These are phyloP conservation scores for Micoletzkya japonica DNA, from an alignment of 2,888 invertebrate genomes.

Conservation along the genomic window DNA sequence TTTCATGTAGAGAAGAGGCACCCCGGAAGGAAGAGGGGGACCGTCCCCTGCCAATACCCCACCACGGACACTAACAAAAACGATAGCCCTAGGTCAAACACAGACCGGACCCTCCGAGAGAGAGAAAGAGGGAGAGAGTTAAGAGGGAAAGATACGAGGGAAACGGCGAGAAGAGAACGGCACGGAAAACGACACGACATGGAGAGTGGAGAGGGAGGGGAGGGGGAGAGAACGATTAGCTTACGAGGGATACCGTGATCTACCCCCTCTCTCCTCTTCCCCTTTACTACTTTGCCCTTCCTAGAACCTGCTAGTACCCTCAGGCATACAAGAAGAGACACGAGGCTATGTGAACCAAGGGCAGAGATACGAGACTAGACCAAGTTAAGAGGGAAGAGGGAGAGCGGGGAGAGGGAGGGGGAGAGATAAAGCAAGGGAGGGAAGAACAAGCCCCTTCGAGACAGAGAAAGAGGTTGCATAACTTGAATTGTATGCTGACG, in stretches of 20 bases:
- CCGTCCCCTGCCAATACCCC: no score
- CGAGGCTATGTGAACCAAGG: no score
- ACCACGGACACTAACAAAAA: no score
- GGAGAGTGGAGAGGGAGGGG: slow-evolving; percentile 1
- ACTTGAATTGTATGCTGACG: no score
- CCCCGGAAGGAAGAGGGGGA: no score
- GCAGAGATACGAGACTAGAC: not conserved
- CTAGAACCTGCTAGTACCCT: no score
- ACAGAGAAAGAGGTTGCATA: not conserved
- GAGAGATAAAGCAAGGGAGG: slow-evolving; percentile 11
- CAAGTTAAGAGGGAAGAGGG: slow-evolving; percentile 9
- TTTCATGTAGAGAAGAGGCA: no score
- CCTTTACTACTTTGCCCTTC: no score
- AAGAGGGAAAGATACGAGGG: not conserved
- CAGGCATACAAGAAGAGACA: no score
- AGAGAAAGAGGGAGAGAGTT: no score
- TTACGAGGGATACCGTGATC: not conserved
- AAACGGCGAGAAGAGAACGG: not conserved
- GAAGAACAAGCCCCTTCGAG: slow-evolving; percentile 1
- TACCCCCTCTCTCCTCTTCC: not conserved
- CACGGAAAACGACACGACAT: not conserved
- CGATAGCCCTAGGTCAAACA: no score
- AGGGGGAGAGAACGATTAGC: slow-evolving; percentile 7
- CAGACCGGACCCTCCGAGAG: no score
- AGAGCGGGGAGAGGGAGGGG: slow-evolving; percentile 5